phyloP scores from a whole-genome alignment of 2,888 invertebrate species.

The Cryptocheilus praepositus region DNA sequence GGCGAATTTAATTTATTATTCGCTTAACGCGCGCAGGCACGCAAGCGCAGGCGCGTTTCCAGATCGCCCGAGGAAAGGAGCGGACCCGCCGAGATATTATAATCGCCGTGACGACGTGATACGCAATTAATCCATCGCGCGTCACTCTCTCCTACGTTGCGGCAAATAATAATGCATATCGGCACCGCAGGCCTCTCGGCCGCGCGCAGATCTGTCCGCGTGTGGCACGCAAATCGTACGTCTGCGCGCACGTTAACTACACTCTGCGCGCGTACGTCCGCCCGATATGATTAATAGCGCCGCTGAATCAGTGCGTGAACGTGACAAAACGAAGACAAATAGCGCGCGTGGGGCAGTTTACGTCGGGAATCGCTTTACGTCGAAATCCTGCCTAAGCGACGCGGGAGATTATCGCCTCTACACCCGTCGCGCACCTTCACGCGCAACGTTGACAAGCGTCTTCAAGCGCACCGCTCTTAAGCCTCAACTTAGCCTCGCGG shows the following conservation, averaged over 20 bases:
- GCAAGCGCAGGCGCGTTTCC: slow-evolving; percentile 7
- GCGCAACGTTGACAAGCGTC: too few relatives aligned
- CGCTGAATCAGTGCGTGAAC: slow-evolving; percentile 64
- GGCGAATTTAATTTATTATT: slow-evolving; percentile 44
- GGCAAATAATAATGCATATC: slow-evolving; percentile 58
- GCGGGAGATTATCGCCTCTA: slow-evolving; percentile 24
- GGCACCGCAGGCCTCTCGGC: slow-evolving; percentile 29
- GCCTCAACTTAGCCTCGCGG: too few relatives aligned
- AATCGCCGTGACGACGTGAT: slow-evolving; percentile 60
- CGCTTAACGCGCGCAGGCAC: slow-evolving; percentile 17
- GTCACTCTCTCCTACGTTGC: slow-evolving; percentile 45
- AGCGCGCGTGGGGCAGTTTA: slow-evolving; percentile 42
- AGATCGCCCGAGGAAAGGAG: slow-evolving; percentile 9
- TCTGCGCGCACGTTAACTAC: slow-evolving; percentile 4
- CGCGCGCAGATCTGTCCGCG: slow-evolving; percentile 38
- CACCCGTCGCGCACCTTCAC: too few relatives aligned
- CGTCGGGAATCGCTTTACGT: slow-evolving; percentile 50
- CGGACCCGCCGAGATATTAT: slow-evolving; percentile 48
- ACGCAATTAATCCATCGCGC: slow-evolving; percentile 66
- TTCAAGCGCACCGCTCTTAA: too few relatives aligned
- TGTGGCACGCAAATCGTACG: slow-evolving; percentile 21
- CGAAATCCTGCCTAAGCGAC: slow-evolving; percentile 41
- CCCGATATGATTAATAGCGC: slow-evolving; percentile 60
- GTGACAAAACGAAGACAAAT: slow-evolving; percentile 64
- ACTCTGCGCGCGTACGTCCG: slow-evolving; percentile 17